A percentile compares a stretch with the other conserved stretches of the same genome.
Conservation (phyloP, 2,888 invertebrate species). For the Bombylius discolor region DNA sequence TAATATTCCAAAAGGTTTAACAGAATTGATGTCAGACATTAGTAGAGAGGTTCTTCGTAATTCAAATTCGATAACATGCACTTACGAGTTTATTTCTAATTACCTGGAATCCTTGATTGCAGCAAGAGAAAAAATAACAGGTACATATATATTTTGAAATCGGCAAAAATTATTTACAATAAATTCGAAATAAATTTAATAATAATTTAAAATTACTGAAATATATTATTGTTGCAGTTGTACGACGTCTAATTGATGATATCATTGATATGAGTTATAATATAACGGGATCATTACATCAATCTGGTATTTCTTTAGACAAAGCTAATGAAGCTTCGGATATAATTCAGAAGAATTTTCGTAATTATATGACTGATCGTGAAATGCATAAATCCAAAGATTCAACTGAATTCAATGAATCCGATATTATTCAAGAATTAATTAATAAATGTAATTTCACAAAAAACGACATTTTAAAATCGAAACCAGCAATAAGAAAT, state of each 20-base stretch:
- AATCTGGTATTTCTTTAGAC: conserved; percentile 25
- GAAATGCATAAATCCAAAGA: conserved; percentile 12
- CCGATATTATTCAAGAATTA: conserved; percentile 28
- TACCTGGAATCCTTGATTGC: conserved; percentile 53
- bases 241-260: conserved; percentile 24
- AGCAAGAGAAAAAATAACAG: conserved; percentile 42
- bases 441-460: conserved; percentile 26
- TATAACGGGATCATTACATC: conserved; percentile 15
- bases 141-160: conserved; percentile 15
- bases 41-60: conserved; percentile 60
- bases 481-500: conserved; percentile 26
- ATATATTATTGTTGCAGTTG: conserved; percentile 8
- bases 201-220: not conserved
- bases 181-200: not conserved
- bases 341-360: conserved; percentile 29
- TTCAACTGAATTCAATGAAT: conserved; percentile 21
- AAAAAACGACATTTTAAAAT: conserved; percentile 23
- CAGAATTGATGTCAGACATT: conserved; percentile 58
- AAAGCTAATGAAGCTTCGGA: conserved; percentile 23
- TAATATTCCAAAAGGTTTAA: conserved; percentile 49
- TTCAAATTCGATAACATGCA: conserved; percentile 41
- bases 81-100: conserved; percentile 51
- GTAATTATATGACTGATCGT: conserved; percentile 15
- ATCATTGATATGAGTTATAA: conserved; percentile 28
- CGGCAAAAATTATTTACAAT: not conserved